A percentile compares a stretch with the other conserved stretches of the same genome.
Conservation (phyloP, 2,797 vertebrate species). For the Sebastes miniatus region DNA sequence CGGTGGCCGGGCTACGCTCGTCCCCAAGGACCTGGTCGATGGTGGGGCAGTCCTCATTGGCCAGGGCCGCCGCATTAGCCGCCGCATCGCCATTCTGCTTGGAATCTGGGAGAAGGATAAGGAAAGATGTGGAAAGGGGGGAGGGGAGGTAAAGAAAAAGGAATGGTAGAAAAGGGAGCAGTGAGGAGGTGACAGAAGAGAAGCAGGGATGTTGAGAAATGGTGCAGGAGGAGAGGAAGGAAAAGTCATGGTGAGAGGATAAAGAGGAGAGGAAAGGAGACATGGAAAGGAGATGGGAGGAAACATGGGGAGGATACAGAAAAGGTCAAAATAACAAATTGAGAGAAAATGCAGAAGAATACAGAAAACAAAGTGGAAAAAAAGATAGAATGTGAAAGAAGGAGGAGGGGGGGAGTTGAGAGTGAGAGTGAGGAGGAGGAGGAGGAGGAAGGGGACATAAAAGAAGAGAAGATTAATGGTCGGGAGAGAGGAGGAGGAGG, state of each 20-base stretch:
- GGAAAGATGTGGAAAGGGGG: no score
- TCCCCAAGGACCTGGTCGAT: slow-evolving; percentile 94
- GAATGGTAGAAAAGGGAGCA: not conserved
- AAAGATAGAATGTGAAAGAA: not conserved
- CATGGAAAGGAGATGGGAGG: not conserved
- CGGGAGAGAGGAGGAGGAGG: not conserved
- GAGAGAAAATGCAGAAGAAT: not conserved
- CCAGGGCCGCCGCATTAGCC: slow-evolving; percentile 89
- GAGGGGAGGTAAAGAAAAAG: not conserved
- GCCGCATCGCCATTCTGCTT: slow-evolving; percentile 91
- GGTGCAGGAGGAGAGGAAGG: not conserved
- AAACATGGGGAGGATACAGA: not conserved
- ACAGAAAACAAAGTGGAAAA: not conserved
- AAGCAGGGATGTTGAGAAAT: not conserved
- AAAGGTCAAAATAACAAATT: not conserved
- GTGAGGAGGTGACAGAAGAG: not conserved
- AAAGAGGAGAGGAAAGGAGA: not conserved
- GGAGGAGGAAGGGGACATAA: not conserved
- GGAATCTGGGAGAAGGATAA: slow-evolving; percentile 78
- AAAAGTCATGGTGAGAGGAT: not conserved
- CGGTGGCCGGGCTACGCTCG: slow-evolving; percentile 88
- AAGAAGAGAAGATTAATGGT: slow-evolving; percentile 21
- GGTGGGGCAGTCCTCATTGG: slow-evolving; percentile 93
- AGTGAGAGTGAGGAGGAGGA: not conserved
- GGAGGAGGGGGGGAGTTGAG: not conserved